Evolutionary conservation across 2,888 invertebrate species (phyloP).

Genomic region (Nemotelus nigrinus): DNA sequence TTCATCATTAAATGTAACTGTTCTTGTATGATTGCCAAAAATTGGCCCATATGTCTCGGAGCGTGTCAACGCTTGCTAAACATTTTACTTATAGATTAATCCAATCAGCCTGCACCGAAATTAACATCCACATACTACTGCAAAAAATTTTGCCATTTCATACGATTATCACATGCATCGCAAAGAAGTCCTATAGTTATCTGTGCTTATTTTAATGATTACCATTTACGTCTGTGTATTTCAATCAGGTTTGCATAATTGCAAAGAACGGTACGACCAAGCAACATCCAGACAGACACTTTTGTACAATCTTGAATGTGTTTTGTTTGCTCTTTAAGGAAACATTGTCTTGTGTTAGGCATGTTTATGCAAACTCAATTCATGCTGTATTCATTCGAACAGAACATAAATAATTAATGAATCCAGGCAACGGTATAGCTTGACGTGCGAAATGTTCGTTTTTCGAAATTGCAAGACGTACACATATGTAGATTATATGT

Average conservation of each 20-base stretch:
- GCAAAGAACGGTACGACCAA: neutral
- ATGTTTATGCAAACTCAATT: constrained; percentile 24
- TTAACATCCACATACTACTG: neutral
- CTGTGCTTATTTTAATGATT: constrained; percentile 25
- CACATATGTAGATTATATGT: neutral
- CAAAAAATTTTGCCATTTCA: neutral
- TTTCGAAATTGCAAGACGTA: neutral
- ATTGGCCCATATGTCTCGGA: no score
- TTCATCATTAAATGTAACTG: no score
- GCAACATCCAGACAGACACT: neutral
- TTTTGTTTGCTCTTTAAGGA: neutral
- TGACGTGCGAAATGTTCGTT: constrained; percentile 15
- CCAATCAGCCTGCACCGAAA: neutral
- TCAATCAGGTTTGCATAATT: neutral
- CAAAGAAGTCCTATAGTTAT: neutral
- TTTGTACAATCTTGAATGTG: neutral
- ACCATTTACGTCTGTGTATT: neutral
- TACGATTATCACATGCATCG: neutral
- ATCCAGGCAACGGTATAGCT: constrained; percentile 26
- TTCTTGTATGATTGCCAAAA: no score
- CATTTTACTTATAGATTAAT: no score
- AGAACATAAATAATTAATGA: constrained; percentile 41
- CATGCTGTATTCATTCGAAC: constrained; percentile 28
- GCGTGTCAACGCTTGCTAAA: no score
- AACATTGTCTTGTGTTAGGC: constrained; percentile 7